phyloP scores from a whole-genome alignment of 2,888 invertebrate genomes.

The Scaptodrosophila latifasciaeformis region DNA sequence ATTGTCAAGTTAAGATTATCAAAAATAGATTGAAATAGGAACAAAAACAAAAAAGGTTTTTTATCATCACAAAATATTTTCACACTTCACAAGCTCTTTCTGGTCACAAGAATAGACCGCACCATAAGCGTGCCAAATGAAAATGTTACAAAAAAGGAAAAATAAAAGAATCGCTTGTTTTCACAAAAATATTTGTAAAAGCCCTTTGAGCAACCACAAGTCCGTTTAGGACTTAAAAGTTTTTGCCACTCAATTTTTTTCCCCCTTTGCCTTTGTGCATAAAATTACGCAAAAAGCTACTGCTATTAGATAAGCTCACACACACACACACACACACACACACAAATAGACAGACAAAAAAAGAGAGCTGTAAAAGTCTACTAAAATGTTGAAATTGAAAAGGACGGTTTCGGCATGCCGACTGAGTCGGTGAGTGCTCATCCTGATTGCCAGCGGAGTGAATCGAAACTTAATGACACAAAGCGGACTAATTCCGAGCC shows the following conservation, averaged over 20 bases:
- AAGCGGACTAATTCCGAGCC: constrained; percentile 54
- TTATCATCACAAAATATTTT: not conserved
- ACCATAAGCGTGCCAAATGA: too few relatives aligned
- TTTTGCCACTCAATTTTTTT: constrained; percentile 31
- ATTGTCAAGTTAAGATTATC: not conserved
- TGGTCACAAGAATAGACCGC: not conserved
- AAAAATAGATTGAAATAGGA: not conserved
- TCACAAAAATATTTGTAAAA: not conserved
- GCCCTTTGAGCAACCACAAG: constrained; percentile 30
- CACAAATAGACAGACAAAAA: too few relatives aligned
- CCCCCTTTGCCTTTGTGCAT: constrained; percentile 47
- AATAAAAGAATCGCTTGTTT: not conserved
- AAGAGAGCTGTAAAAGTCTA: constrained; percentile 10
- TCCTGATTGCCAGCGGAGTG: constrained; percentile 50
- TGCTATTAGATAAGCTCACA: constrained; percentile 44
- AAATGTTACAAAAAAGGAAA: not conserved
- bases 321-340: constrained; percentile 22
- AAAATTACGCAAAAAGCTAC: constrained; percentile 38
- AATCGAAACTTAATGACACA: constrained; percentile 59
- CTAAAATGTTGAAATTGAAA: constrained; percentile 50
- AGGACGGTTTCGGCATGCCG: constrained; percentile 28
- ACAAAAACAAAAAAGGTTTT: not conserved
- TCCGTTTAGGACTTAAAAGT: constrained; percentile 39
- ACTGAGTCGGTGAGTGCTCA: constrained; percentile 43
- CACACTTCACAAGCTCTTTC: not conserved